Base-by-base conservation (phyloP, 2,888 invertebrate species). In the Microctonus brassicae region DNA sequence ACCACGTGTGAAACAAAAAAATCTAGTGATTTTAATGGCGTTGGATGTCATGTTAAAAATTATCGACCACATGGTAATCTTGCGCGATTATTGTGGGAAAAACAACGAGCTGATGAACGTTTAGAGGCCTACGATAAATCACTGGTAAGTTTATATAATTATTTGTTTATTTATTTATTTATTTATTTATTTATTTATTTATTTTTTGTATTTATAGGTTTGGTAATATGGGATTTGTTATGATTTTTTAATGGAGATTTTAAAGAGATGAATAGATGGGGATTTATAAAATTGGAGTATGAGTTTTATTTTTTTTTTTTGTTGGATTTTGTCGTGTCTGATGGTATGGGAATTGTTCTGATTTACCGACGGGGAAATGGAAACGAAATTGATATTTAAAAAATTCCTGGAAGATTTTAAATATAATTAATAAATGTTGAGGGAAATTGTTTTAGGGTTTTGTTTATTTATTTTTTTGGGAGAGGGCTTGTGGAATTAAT, bases 71-170 rank as follows among this genome's bases (percentile, higher is more conserved):
- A 93, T 81, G 93, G 94, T 77, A 91, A 92, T 65, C 88, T 94
- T 75, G 94, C 94, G 65, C 89, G 93, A 81, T 90, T 93, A 60
- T 87, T 94, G 64, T 93, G 93, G 88, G 92, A 93, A 80, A 94
- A 94, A 86, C 93, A 93, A 80, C 88, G 90, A 77, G 92, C 92
- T 81, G 94, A 94, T 86, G 90, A 92, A 82, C 90, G 91, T 77
- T 89, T 94, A 24, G 90, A 90, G 79, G 89, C 90, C 62, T 90
- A 93, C 84, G 93, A 94, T 85, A 93, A 93, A 82, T 89, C 88
- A 69, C 90, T 92, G 91, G 94, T 93, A 87, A 90, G 91, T 81
- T n/a, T 58, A n/a, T 72, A 74, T 65, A 65, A 29, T 53, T 22
- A 33, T 62, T 53, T 13, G 24, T 29, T 5, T 29, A n/a, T n/a